Percentiles rank a stretch among this genome's conserved stretches.
Evolutionary conservation across 2,113 vertebrate species (phyloP).

Genomic region (Probosciger aterrimus): DNA sequence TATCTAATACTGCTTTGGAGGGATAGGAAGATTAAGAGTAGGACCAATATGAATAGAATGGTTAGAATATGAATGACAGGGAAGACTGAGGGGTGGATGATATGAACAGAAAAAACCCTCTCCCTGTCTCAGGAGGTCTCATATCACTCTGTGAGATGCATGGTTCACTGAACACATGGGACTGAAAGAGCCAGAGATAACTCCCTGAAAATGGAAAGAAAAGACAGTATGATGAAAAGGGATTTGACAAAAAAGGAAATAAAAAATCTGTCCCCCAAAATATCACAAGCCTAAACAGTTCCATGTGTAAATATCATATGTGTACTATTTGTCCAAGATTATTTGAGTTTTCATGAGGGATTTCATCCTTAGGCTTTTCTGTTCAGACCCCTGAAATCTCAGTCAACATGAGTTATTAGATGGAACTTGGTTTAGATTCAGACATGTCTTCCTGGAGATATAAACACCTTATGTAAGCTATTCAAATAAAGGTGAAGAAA

Average conservation of each 20-base stretch:
- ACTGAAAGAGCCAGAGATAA: neutral
- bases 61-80: neutral
- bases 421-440: neutral
- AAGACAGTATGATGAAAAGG: neutral
- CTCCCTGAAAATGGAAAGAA: neutral
- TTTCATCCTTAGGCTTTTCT: neutral
- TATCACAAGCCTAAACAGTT: neutral
- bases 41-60: neutral
- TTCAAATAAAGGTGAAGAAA: neutral
- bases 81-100: neutral
- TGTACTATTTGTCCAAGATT: neutral
- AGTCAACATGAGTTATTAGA: neutral
- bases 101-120: neutral
- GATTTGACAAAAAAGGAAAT: neutral
- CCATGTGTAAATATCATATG: neutral
- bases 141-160: neutral
- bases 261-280: neutral
- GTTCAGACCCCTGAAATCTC: neutral
- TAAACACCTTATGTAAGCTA: neutral
- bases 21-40: neutral
- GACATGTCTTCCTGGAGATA: neutral
- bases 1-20: neutral
- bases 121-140: neutral
- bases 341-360: neutral
- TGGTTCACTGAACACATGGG: neutral